phyloP scores from a whole-genome alignment of 2,797 vertebrate genomes.

The Furcifer pardalis region DNA sequence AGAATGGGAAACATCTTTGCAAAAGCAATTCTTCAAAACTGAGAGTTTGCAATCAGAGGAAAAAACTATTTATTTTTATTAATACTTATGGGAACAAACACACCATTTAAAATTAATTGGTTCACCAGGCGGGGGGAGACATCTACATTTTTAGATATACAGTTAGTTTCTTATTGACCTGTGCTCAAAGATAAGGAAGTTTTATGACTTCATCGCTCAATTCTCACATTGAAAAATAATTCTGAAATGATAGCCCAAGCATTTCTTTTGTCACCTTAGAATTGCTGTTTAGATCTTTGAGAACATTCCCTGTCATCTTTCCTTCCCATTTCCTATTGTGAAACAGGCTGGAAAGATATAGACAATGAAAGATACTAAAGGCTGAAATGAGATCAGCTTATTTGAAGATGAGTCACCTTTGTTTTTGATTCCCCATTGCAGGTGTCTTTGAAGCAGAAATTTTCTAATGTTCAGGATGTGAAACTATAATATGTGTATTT shows the following conservation, averaged over 20 bases:
- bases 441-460: background rate
- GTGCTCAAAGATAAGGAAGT: background rate
- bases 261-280: background rate
- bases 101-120: background rate
- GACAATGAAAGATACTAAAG: conserved; percentile 29
- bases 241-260: background rate
- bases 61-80: background rate
- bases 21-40: too few species aligned
- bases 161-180: background rate
- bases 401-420: conserved; percentile 18
- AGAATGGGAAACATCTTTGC: background rate
- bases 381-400: conserved; percentile 37
- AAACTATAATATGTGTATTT: conserved; percentile 14
- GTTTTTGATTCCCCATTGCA: background rate
- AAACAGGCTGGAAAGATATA: conserved; percentile 43
- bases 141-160: background rate
- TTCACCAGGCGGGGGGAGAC: background rate
- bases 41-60: too few species aligned
- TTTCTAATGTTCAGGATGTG: conserved; percentile 10
- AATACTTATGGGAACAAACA: background rate
- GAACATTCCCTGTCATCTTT: background rate
- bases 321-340: background rate
- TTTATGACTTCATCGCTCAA: background rate
- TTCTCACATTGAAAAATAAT: background rate
- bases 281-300: background rate